Base-by-base conservation (phyloP, 2,113 vertebrate genomes). In the Leiothrix lutea region DNA sequence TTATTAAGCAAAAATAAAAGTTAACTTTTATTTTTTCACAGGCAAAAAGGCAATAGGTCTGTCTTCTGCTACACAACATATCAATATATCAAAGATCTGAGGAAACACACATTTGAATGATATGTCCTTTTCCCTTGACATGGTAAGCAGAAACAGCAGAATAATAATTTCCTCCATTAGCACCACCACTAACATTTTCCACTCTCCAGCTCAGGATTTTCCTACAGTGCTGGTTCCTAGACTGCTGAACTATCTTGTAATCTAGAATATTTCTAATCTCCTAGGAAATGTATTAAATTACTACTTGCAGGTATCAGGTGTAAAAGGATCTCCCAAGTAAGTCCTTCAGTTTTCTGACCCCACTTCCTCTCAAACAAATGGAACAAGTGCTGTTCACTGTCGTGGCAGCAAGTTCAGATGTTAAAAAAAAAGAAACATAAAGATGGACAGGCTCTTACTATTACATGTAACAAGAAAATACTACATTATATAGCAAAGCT, bases 231-330 rank as follows among this genome's bases (percentile, higher is more conserved):
- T 94, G 48, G 12, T 66, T 83, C 35, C 83, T 60, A 69, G 40
- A 35, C 40, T 64, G 25, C 14, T 62, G 61, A 84, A 89, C 60
- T 95, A 95, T 95, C 93, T 95, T 69, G 96, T 95, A 96, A 97
- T 95, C 94, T 92, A 95, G 92, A 95, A 53, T 92, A 95, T 92
- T 94, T 77, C 90, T 89, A 57, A 82, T 85, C 93, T 82, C 64
- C 38, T 62, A 86, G 36, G 51, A 85, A 80, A 79, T 66, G 84
- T 86, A 94, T 95, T 92, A 40, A 80, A 88, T 92, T 95, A 95
- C 92, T 56, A 33, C 44, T 90, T 73, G 35, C 19, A 70, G 24
- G 15, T 80, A 92, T 62, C 96, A 90, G 44, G 31, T 70, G 87
- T 86, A 94, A 94, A 95, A 88, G 47, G 62, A 95, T 82, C 81